A percentile compares a stretch with the other conserved stretches of the same genome.
Evolutionary conservation across 1,140 invertebrate genomes (phyloP).

Genomic region (Drosophila eugracilis): DNA sequence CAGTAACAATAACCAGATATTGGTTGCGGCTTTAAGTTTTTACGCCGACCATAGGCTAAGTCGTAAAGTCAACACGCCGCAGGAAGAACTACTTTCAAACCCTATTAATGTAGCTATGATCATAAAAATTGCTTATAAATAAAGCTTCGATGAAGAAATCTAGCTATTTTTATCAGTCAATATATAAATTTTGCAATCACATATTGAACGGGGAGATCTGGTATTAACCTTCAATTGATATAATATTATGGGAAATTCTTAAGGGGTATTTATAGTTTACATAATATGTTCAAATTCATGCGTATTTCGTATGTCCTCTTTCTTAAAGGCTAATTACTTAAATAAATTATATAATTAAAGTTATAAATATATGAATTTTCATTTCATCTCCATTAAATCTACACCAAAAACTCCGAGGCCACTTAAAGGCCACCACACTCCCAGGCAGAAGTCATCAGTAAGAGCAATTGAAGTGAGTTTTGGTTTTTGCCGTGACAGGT

Average conservation of each 20-base stretch:
- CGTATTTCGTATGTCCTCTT: too few relatives aligned
- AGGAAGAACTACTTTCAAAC: not conserved
- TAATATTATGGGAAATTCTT: too few relatives aligned
- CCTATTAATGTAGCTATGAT: not conserved
- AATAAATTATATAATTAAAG: too few relatives aligned
- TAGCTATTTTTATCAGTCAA: too few relatives aligned
- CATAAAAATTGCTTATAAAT: not conserved
- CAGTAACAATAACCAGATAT: slow-evolving; percentile 61
- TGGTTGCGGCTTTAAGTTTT: slow-evolving; percentile 36
- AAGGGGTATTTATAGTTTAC: too few relatives aligned
- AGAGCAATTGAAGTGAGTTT: not conserved
- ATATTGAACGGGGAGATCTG: too few relatives aligned
- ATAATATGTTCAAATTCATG: too few relatives aligned
- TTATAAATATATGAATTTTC: too few relatives aligned
- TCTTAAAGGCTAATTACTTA: too few relatives aligned
- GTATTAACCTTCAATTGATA: too few relatives aligned
- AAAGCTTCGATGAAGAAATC: too few relatives aligned
- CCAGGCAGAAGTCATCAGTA: not conserved
- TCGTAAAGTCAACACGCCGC: not conserved
- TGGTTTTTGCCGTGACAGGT: slow-evolving; percentile 22
- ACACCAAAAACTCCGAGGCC: not conserved
- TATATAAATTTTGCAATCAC: too few relatives aligned
- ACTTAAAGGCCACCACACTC: not conserved
- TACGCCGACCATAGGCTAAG: slow-evolving; percentile 10
- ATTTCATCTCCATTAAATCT: not conserved